phyloP scores from a whole-genome alignment of 2,797 vertebrate genomes.

The Harpagifer antarcticus region DNA sequence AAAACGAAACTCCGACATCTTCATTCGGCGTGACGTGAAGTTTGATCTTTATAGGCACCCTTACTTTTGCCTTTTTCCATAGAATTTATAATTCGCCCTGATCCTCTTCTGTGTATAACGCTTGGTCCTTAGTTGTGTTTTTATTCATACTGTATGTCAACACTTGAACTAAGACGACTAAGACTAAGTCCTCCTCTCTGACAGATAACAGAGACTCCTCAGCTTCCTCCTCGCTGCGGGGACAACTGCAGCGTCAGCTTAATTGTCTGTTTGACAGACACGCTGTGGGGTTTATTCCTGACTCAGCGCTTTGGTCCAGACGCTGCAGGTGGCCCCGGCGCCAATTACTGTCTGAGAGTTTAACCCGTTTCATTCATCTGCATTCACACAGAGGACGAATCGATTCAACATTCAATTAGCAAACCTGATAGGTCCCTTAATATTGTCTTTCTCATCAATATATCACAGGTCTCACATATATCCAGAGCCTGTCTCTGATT shows the following conservation, averaged over 20 bases:
- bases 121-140: no score
- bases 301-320: constrained; percentile 58
- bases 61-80: no score
- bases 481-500: no score
- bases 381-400: constrained; percentile 36
- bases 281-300: constrained; percentile 41
- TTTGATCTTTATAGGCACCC: no score
- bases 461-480: no score
- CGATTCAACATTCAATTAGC: background rate
- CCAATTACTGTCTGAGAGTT: constrained; percentile 58
- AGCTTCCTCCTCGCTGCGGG: constrained; percentile 13
- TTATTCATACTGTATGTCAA: no score
- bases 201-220: constrained; percentile 24
- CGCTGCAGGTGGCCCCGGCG: constrained; percentile 44
- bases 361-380: constrained; percentile 54
- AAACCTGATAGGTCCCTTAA: background rate
- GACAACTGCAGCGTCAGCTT: constrained; percentile 59
- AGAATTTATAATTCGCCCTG: no score
- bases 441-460: no score
- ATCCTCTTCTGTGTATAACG: no score
- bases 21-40: no score
- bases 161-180: no score
- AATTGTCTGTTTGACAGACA: constrained; percentile 75
- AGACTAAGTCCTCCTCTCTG: background rate
- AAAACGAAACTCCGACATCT: no score